These are phyloP conservation scores for Mastigias papua DNA, from an alignment of 30 jellyfish, hydroid and myxozoan species.

Conservation along the genomic window DNA sequence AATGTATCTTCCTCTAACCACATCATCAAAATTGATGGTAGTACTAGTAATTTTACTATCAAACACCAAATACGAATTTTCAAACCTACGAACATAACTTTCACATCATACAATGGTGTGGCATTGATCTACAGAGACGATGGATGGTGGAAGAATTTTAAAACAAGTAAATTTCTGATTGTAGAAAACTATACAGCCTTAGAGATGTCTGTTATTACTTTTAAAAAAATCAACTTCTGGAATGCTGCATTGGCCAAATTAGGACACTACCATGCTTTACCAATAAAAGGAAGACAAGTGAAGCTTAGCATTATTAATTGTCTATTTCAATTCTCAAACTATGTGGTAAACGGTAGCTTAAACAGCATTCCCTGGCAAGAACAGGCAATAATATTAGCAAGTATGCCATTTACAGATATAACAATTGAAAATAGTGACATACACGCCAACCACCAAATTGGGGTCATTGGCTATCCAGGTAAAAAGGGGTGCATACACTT, in stretches of 20 bases:
- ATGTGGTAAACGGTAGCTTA: too few relatives aligned
- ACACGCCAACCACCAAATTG: background rate
- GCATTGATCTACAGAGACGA: background rate
- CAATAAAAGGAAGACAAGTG: background rate
- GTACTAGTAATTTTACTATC: background rate
- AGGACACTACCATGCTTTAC: background rate
- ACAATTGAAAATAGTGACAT: background rate
- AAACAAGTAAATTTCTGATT: background rate
- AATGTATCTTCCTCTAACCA: background rate
- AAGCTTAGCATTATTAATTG: background rate
- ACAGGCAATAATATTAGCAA: too few relatives aligned
- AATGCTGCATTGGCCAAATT: background rate
- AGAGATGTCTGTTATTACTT: background rate
- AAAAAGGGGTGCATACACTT: background rate
- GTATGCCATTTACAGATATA: background rate
- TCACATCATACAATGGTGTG: constrained; percentile 18
- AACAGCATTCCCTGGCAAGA: too few relatives aligned
- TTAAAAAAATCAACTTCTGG: background rate
- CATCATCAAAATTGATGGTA: constrained; percentile 2
- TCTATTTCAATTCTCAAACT: background rate
- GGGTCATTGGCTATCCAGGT: background rate
- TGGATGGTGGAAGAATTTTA: background rate
- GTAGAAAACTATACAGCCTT: background rate
- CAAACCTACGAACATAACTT: background rate
- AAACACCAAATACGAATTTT: background rate